Conservation (phyloP, 2,797 vertebrate species). For the Cephalopachus bancanus region DNA sequence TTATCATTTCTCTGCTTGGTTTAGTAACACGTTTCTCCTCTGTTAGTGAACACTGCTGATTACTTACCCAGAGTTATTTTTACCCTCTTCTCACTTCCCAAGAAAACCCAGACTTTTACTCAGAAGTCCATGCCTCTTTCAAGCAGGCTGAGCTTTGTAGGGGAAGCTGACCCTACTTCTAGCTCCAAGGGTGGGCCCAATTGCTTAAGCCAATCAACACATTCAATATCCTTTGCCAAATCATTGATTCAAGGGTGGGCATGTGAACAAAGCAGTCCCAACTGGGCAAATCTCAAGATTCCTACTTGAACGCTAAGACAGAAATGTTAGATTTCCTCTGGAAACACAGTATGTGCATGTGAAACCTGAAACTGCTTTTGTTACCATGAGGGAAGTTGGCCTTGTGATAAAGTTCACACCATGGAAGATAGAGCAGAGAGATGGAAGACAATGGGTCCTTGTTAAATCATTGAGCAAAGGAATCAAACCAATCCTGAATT, state of each 20-base stretch:
- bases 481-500: conserved; percentile 44
- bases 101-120: background rate
- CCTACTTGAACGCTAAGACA: background rate
- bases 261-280: background rate
- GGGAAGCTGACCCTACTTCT: background rate
- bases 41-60: background rate
- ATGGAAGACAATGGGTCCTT: background rate
- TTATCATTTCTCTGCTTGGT: background rate
- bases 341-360: background rate
- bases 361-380: background rate
- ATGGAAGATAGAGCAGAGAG: background rate
- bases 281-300: background rate
- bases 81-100: background rate
- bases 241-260: background rate
- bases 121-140: background rate
- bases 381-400: background rate
- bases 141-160: background rate
- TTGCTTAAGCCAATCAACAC: background rate
- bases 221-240: background rate
- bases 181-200: background rate
- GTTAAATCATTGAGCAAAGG: background rate
- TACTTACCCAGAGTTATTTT: background rate
- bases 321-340: background rate
- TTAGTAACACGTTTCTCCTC: background rate
- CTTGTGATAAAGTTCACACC: background rate